A percentile compares a stretch with the other conserved stretches of the same genome.
phyloP scores from a whole-genome alignment of 1,140 invertebrate species.

The Drosophila kikkawai region DNA sequence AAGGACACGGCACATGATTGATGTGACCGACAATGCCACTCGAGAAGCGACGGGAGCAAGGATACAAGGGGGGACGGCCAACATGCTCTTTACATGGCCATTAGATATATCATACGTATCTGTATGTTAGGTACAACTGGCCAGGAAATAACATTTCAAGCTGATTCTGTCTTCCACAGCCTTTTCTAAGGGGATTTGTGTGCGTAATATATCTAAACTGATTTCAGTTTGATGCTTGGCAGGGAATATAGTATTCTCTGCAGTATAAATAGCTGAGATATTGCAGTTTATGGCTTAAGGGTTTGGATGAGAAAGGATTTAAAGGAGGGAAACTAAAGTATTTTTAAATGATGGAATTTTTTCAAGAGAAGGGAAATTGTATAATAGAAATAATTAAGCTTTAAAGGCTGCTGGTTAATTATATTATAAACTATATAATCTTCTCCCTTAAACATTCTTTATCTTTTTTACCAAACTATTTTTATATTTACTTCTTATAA shows the following conservation, averaged over 20 bases:
- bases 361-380: background rate
- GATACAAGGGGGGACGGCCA: background rate
- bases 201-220: constrained; percentile 34
- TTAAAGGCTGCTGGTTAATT: background rate
- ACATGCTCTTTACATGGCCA: constrained; percentile 46
- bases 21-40: constrained; percentile 33
- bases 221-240: constrained; percentile 26
- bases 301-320: background rate
- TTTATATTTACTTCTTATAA: background rate
- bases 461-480: background rate
- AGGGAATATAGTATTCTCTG: constrained; percentile 10
- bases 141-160: constrained; percentile 31
- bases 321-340: background rate
- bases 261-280: constrained; percentile 19
- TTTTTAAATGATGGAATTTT: background rate
- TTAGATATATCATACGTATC: constrained; percentile 45
- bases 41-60: background rate
- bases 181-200: constrained; percentile 33
- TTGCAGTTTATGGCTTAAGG: constrained; percentile 1
- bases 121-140: constrained; percentile 14
- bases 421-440: background rate
- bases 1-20: constrained; percentile 47
- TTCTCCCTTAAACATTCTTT: background rate
- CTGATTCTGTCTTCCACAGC: constrained; percentile 17
- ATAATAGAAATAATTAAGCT: background rate